Percentiles rank a stretch among this genome's conserved stretches.
Evolutionary conservation across 2,888 invertebrate genomes (phyloP).

Genomic region (Ecliptopera silaceata): DNA sequence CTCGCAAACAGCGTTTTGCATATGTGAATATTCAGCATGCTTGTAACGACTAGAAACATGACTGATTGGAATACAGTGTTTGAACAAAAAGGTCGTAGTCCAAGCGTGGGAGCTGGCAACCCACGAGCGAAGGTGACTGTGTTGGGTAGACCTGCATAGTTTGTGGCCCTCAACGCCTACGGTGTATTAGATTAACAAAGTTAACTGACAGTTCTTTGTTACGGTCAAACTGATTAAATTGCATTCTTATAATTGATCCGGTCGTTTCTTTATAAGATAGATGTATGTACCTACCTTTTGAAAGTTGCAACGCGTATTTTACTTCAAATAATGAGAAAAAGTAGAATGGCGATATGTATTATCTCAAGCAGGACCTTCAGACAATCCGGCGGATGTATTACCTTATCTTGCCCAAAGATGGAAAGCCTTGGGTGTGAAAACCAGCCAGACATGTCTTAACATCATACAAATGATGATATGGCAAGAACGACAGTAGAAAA

Average conservation of each 20-base stretch:
- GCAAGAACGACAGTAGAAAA: too few species aligned
- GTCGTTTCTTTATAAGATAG: neutral
- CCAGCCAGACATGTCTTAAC: constrained; percentile 44
- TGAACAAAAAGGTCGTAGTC: constrained; percentile 64
- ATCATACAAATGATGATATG: constrained; percentile 43
- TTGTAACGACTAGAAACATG: constrained; percentile 55
- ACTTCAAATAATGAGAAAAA: too few species aligned
- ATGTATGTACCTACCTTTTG: too few species aligned
- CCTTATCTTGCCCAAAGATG: constrained; percentile 69
- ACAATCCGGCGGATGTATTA: constrained; percentile 71
- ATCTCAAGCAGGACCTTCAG: constrained; percentile 49
- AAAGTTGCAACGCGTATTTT: too few species aligned
- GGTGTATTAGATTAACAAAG: constrained; percentile 41
- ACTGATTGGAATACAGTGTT: constrained; percentile 55
- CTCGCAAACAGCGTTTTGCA: constrained; percentile 56
- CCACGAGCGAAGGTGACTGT: constrained; percentile 62
- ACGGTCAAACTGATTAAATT: constrained; percentile 30
- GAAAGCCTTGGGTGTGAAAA: constrained; percentile 63
- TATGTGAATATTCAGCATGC: constrained; percentile 68
- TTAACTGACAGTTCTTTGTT: constrained; percentile 20
- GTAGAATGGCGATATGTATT: constrained; percentile 33
- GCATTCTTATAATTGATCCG: neutral
- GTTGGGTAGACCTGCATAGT: constrained; percentile 60
- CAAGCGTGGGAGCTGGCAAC: constrained; percentile 66
- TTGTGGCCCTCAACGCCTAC: constrained; percentile 63